A percentile compares a stretch with the other conserved stretches of the same genome.
These are phyloP conservation scores for Asteroscopus sphinx DNA, from an alignment of 2,888 invertebrate species.

Conservation along the genomic window DNA sequence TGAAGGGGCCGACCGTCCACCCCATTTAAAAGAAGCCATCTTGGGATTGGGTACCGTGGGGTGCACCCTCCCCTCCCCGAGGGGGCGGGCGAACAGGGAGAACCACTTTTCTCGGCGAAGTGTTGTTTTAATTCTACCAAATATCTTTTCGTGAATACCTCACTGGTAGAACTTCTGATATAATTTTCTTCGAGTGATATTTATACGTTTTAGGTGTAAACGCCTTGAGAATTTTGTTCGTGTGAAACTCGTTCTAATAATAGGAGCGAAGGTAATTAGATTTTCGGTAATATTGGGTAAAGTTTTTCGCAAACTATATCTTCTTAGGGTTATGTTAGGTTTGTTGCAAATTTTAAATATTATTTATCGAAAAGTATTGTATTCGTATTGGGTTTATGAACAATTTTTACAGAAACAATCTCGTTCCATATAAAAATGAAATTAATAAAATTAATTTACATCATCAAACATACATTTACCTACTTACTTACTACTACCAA, in stretches of 20 bases:
- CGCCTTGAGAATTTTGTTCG: conserved; percentile 60
- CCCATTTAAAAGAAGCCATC: conserved; percentile 90
- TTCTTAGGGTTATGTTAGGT: not conserved
- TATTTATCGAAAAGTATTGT: no score
- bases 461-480: no score
- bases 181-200: conserved; percentile 85
- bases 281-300: conserved; percentile 41
- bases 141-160: conserved; percentile 89
- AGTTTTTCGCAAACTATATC: not conserved
- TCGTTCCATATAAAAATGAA: not conserved
- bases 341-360: not conserved
- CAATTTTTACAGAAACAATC: not conserved
- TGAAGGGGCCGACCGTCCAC: conserved; percentile 86
- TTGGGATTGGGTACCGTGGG: conserved; percentile 81
- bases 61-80: conserved; percentile 66
- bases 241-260: conserved; percentile 61
- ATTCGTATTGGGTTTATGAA: not conserved
- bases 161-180: conserved; percentile 84
- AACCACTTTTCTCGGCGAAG: conserved; percentile 87
- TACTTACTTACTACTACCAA: no score
- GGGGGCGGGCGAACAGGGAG: conserved; percentile 69
- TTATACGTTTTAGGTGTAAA: conserved; percentile 84
- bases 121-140: conserved; percentile 90
- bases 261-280: conserved; percentile 57
- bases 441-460: no score